These are phyloP conservation scores for Glandiceps talaboti DNA, from an alignment of 53 echinoderm and acorn worm species.

Conservation along the genomic window DNA sequence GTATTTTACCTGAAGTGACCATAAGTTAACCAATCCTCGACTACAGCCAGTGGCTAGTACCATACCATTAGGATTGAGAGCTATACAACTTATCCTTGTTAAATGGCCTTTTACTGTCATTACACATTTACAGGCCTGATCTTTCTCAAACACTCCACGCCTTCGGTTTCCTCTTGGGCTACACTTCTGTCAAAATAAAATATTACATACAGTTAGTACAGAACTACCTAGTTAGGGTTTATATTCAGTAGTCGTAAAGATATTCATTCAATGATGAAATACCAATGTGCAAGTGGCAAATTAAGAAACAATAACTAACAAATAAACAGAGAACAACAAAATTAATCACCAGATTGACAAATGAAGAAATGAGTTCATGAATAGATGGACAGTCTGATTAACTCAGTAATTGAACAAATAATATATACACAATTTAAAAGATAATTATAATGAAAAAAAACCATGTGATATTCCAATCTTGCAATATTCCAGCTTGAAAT, in stretches of 20 bases:
- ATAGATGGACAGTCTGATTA: too few species aligned
- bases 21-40: conserved; percentile 69
- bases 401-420: too few species aligned
- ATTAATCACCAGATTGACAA: too few species aligned
- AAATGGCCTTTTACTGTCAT: conserved; percentile 52
- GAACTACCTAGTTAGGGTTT: background rate
- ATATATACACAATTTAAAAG: too few species aligned
- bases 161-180: background rate
- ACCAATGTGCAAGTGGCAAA: too few species aligned
- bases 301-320: too few species aligned
- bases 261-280: background rate
- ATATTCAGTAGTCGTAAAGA: background rate
- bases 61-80: conserved; percentile 65
- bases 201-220: conserved; percentile 7
- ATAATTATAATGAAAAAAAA: too few species aligned
- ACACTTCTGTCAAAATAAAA: too few species aligned
- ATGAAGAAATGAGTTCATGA: too few species aligned
- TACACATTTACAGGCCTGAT: background rate
- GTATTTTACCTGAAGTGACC: conserved; percentile 82
- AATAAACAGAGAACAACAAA: too few species aligned
- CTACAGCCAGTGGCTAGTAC: conserved; percentile 73
- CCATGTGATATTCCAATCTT: too few species aligned
- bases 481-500: too few species aligned
- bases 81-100: conserved; percentile 54
- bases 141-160: background rate